Evolutionary conservation across 2,113 vertebrate species (phyloP).

Genomic region (Melanerpes formicivorus): DNA sequence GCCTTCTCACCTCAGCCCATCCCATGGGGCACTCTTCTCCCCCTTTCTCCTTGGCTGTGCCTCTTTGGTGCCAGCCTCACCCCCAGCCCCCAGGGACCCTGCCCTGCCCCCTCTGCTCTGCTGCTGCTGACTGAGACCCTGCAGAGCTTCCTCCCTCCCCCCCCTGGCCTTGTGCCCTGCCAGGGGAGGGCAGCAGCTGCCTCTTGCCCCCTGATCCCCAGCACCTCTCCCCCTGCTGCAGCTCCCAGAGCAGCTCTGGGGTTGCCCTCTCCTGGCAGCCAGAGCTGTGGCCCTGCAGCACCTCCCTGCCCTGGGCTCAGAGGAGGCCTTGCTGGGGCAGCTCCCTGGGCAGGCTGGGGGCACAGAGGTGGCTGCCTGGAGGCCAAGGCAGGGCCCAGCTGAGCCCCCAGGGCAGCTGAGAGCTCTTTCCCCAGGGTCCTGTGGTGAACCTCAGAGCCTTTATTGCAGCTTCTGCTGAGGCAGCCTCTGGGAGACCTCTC

Average conservation of each 20-base stretch:
- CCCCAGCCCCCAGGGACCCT: too few relatives aligned
- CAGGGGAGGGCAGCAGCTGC: too few relatives aligned
- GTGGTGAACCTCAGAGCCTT: not conserved
- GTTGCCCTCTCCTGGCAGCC: not conserved
- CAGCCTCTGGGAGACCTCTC: not conserved
- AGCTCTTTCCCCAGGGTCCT: not conserved
- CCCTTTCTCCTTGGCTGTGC: too few relatives aligned
- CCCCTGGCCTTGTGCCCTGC: too few relatives aligned
- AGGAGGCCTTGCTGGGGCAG: not conserved
- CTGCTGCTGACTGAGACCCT: too few relatives aligned
- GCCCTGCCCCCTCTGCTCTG: too few relatives aligned
- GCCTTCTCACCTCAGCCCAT: too few relatives aligned
- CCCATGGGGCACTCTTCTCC: too few relatives aligned
- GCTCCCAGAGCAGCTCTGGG: not conserved
- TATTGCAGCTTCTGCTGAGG: not conserved
- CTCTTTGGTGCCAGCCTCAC: too few relatives aligned
- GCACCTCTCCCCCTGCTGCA: not conserved
- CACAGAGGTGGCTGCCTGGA: too few relatives aligned
- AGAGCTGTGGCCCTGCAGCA: not conserved
- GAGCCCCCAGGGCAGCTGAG: not conserved
- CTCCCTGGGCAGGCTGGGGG: not conserved
- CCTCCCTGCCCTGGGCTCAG: not conserved
- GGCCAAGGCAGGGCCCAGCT: too few relatives aligned
- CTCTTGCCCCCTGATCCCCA: not conserved
- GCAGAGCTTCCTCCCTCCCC: too few relatives aligned